phyloP scores from a whole-genome alignment of 2,888 invertebrate genomes.

The Eudasyphora cyanicolor region DNA sequence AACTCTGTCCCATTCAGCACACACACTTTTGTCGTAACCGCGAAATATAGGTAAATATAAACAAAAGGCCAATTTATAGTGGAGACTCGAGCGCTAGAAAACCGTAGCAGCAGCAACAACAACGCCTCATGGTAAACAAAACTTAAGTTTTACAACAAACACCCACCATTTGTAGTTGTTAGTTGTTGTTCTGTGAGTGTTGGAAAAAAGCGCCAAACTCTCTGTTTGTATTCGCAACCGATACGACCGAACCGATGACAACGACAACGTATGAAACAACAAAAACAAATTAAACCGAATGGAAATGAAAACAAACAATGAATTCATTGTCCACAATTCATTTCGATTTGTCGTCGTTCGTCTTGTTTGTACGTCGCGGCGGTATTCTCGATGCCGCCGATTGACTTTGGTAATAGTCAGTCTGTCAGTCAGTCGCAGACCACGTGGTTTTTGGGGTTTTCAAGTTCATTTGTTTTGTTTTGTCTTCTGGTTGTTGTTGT shows the following conservation, averaged over 20 bases:
- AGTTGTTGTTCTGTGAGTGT: background rate
- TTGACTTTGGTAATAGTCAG: no score
- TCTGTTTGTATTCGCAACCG: background rate
- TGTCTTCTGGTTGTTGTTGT: background rate
- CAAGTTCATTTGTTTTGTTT: conserved; percentile 53
- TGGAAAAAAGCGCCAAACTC: conserved; percentile 17
- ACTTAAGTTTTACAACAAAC: background rate
- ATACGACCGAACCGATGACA: background rate
- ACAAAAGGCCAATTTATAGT: conserved; percentile 30
- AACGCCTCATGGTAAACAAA: conserved; percentile 6
- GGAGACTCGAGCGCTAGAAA: background rate
- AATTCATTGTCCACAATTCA: conserved; percentile 59
- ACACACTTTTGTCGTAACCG: no score
- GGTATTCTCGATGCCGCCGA: background rate
- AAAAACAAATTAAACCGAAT: conserved; percentile 31
- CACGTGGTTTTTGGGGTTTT: conserved; percentile 63
- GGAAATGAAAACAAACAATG: conserved; percentile 21
- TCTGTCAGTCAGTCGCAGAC: conserved; percentile 22
- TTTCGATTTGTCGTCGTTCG: conserved; percentile 9
- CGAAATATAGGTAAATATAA: conserved; percentile 19
- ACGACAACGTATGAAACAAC: background rate
- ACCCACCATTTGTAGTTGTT: background rate
- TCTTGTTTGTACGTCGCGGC: background rate
- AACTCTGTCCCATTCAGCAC: no score
- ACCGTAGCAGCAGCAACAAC: background rate